Evolutionary conservation across 2,797 vertebrate species (phyloP), one percentile per base, ranked within the genome.

Genomic region (Bryconaethiops microstoma): DNA sequence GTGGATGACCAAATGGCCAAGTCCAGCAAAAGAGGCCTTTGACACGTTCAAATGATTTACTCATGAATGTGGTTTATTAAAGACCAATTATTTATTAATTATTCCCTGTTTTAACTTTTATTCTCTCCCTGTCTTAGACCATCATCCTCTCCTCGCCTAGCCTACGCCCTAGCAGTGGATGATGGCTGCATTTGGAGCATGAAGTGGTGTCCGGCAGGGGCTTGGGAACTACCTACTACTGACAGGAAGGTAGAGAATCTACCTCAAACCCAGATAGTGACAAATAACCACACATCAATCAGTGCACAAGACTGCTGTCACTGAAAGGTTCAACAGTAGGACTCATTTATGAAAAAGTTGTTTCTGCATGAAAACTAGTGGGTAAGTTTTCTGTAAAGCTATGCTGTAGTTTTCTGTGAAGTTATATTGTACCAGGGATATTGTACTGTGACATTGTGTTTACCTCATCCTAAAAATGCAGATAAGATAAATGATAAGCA

Each of bases 201-300:
- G 79, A 99, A 96, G 91, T 99, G 97, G 95, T 99, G 98, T 90
- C 97, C 97, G 17, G 94, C 97, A 0, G 97, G 98, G 19, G 94
- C 93, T 62, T 99, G 97, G 97, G 97, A 99, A 86, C 93, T 89
- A 0, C 96, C 96, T 23, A 76, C 80, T 81, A 84, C 90, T 8
- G 85, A 77, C 88, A 93, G 94, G 77, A 94, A 92, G 95, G 97
- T 99, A 86, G 65, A 80, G 17, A 48, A 21, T 13, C 39, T 23
- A 55, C 25, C 16, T 19, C 13, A 74, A 3, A 74, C 7, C n/a
- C 29, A 54, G 21, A 60, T 19, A 6, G 9, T 17, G 17, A 29
- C 10, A 25, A n/a, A 13, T 48, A 42, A 16, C 2, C 9, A 76
- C 21, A 48, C 17, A 42, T 16, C 14, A 64, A 39, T 57, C 6